Evolutionary conservation across 2,888 invertebrate genomes (phyloP).

Genomic region (Cheilosia grossa): DNA sequence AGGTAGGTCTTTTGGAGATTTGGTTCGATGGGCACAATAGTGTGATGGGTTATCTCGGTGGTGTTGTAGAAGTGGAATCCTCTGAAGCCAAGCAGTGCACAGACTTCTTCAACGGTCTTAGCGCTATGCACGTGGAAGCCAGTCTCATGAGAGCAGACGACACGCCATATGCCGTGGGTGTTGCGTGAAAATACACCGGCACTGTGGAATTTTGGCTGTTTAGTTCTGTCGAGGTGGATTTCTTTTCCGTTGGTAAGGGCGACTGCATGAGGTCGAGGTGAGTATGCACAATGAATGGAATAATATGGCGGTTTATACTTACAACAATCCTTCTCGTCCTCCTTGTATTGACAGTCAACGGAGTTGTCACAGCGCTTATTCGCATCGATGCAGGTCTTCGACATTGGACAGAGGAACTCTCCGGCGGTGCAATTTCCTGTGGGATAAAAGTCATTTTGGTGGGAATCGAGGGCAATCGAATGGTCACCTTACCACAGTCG

Average conservation of each 20-base stretch:
- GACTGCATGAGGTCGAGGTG: conserved; percentile 83
- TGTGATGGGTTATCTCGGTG: conserved; percentile 74
- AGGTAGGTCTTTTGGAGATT: conserved; percentile 75
- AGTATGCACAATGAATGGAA: neutral
- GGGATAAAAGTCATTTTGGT: conserved; percentile 68
- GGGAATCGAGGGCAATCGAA: neutral
- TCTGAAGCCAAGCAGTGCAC: conserved; percentile 87
- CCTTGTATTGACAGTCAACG: conserved; percentile 87
- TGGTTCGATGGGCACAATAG: conserved; percentile 78
- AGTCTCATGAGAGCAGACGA: conserved; percentile 85
- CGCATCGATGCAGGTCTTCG: conserved; percentile 86
- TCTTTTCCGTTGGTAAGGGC: conserved; percentile 87
- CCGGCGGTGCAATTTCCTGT: conserved; percentile 85
- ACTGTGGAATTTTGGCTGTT: conserved; percentile 85
- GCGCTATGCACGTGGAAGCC: conserved; percentile 77
- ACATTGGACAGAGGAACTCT: conserved; percentile 87
- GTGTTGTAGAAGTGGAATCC: conserved; percentile 80
- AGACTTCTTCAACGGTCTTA: conserved; percentile 85
- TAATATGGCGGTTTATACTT: conserved; percentile 80
- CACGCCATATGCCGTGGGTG: conserved; percentile 86
- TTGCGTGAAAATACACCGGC: conserved; percentile 87
- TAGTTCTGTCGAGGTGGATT: conserved; percentile 86
- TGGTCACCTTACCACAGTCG: conserved; percentile 86
- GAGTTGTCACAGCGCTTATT: conserved; percentile 87
- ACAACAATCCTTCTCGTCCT: conserved; percentile 93